A percentile compares a stretch with the other conserved stretches of the same genome.
Evolutionary conservation across 2,888 invertebrate genomes (phyloP).

Genomic region (Ichneumon xanthorius): DNA sequence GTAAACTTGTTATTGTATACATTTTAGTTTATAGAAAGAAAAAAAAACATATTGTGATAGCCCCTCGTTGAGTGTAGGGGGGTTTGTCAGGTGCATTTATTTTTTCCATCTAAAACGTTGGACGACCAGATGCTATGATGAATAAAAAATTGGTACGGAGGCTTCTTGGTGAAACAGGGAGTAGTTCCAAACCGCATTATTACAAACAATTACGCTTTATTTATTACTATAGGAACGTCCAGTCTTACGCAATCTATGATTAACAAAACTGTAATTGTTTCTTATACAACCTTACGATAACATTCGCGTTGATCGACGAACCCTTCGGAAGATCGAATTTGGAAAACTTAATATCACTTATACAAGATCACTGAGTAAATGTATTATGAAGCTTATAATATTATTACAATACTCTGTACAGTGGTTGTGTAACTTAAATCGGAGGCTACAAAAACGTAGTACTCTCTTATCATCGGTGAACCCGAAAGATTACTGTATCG

Average conservation of each 20-base stretch:
- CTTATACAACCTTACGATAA: not conserved
- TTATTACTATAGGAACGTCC: not conserved
- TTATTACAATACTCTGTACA: not conserved
- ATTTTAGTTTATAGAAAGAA: conserved; percentile 63
- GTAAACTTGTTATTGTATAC: conserved; percentile 68
- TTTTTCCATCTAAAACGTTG: conserved; percentile 50
- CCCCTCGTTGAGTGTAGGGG: conserved; percentile 47
- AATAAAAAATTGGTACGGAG: conserved; percentile 1
- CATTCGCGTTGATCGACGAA: not conserved
- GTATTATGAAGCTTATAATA: not conserved
- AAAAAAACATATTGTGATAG: conserved; percentile 68
- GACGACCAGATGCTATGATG: conserved; percentile 6
- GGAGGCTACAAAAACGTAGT: not conserved
- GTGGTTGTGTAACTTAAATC: not conserved
- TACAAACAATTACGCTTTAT: conserved; percentile 3
- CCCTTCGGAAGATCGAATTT: not conserved
- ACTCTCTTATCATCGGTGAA: not conserved
- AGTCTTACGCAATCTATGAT: not conserved
- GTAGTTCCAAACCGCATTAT: conserved; percentile 17
- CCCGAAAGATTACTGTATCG: not conserved
- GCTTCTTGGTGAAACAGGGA: not conserved
- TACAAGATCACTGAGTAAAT: not conserved
- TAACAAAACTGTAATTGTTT: conserved; percentile 11
- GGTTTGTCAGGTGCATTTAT: conserved; percentile 70
- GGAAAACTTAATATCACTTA: not conserved